Evolutionary conservation across 1,140 invertebrate genomes (phyloP), one percentile per base, ranked within the genome.

Genomic region (Pogonomyrmex californicus): DNA sequence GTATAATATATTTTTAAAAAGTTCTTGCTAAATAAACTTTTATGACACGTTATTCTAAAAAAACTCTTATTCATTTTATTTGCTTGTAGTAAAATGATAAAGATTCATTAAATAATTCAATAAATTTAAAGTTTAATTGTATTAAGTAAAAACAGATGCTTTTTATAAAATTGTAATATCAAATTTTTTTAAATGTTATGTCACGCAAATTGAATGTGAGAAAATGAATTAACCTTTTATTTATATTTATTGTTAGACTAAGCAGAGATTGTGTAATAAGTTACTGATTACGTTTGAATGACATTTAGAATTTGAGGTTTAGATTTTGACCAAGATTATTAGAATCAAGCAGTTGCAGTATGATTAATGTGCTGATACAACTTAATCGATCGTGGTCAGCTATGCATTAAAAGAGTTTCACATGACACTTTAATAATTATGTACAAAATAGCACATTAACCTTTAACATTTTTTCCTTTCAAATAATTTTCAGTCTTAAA

Each of bases 281-380:
- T 38, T n/a, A 60, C 3, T 60, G 73, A 75, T 58, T 58, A 30
- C 17, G 14, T 41, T 75, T 56, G 4, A 58, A 44, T 58, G 12
- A 30, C 6, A 5, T 76, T 75, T 44, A 44, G 3, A 75, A 58
- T 75, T 58, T 44, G 23, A 44, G n/a, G n/a, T n/a, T n/a, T n/a
- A n/a, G n/a, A n/a, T n/a, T n/a, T n/a, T 41, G 17, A 12, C 2
- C 7, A 76, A 76, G 23, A 44, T 76, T 76, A 60, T 60, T 56
- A 12, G 41, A 4, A 10, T 73, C 51, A 58, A 56, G 23, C 54
- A 58, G 41, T 23, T 30, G 3, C n/a, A 68, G 17, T n/a, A 30
- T 44, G 23, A 75, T 58, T 58, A 75, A 75, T 17, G 9, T 56
- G 9, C 36, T 75, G 71, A 75, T 73, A 73, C 51, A 30, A 23